A percentile compares a stretch with the other conserved stretches of the same genome.
Evolutionary conservation across 2,797 vertebrate species (phyloP).

Genomic region (Onychomys arenicola): DNA sequence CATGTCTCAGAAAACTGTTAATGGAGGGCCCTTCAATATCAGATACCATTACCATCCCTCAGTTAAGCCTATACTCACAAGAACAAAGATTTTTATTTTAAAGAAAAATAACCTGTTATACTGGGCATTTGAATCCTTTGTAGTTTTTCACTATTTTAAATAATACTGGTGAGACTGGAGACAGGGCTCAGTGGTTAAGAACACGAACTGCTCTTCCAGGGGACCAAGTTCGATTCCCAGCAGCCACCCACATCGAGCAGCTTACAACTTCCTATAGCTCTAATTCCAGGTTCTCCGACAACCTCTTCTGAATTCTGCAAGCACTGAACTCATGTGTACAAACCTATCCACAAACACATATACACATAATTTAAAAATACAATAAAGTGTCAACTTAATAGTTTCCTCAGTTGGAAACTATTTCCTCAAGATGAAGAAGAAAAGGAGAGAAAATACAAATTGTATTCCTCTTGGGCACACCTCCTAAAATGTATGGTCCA

Average conservation of each 20-base stretch:
- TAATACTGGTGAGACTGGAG: neutral
- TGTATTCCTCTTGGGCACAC: neutral
- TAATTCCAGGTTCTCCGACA: neutral
- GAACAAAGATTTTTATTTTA: neutral
- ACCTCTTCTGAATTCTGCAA: neutral
- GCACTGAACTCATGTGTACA: neutral
- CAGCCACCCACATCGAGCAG: neutral
- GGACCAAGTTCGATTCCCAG: neutral
- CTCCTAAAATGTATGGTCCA: neutral
- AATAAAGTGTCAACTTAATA: neutral
- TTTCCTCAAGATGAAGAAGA: neutral
- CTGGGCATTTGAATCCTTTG: neutral
- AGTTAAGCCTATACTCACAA: neutral
- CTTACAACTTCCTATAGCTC: neutral
- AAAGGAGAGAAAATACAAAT: neutral
- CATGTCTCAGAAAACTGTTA: neutral
- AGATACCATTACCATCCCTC: neutral
- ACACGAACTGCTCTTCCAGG: neutral
- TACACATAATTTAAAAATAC: neutral
- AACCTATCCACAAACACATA: neutral
- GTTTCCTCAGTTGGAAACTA: neutral
- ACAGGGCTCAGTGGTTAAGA: neutral
- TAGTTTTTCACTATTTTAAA: conserved; percentile 32
- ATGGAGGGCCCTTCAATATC: neutral
- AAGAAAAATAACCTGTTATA: neutral